A percentile compares a stretch with the other conserved stretches of the same genome.
phyloP scores from a whole-genome alignment of 1,140 invertebrate genomes.

The Drosophila suzukii region DNA sequence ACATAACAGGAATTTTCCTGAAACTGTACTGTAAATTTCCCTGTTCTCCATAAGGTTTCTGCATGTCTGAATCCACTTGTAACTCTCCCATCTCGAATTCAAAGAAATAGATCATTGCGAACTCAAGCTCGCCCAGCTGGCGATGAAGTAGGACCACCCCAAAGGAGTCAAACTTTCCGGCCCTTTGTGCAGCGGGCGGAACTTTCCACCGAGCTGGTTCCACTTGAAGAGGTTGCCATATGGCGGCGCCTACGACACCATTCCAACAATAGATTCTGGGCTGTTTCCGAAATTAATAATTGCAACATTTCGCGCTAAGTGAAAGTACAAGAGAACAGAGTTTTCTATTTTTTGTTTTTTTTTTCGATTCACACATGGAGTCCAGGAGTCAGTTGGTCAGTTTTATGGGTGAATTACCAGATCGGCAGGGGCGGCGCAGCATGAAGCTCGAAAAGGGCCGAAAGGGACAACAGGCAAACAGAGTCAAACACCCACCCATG shows the following conservation, averaged over 20 bases:
- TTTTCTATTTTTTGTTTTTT: no score
- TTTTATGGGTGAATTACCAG: slow-evolving; percentile 43
- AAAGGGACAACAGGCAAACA: slow-evolving; percentile 31
- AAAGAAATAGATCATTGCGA: slow-evolving; percentile 17
- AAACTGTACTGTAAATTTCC: not conserved
- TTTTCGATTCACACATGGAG: slow-evolving; percentile 49
- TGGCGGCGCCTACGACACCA: slow-evolving; percentile 16
- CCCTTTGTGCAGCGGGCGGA: slow-evolving; percentile 33
- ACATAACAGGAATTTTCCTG: no score
- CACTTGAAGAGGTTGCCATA: slow-evolving; percentile 47
- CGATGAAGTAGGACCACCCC: slow-evolving; percentile 29
- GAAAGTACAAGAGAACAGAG: slow-evolving; percentile 25
- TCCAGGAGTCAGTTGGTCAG: slow-evolving; percentile 67
- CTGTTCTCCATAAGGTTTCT: not conserved
- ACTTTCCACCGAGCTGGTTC: slow-evolving; percentile 50
- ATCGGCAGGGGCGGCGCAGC: slow-evolving; percentile 42
- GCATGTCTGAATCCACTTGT: slow-evolving; percentile 19
- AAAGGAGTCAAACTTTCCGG: slow-evolving; percentile 17
- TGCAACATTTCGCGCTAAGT: slow-evolving; percentile 73
- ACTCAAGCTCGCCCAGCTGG: slow-evolving; percentile 34
- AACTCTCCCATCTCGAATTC: slow-evolving; percentile 2
- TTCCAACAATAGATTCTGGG: slow-evolving; percentile 4
- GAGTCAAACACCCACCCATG: slow-evolving; percentile 42
- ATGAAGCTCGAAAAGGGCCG: slow-evolving; percentile 5
- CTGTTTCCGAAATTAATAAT: slow-evolving; percentile 77